Evolutionary conservation across 1,140 invertebrate genomes (phyloP).

Genomic region (Nixonia krombeini): DNA sequence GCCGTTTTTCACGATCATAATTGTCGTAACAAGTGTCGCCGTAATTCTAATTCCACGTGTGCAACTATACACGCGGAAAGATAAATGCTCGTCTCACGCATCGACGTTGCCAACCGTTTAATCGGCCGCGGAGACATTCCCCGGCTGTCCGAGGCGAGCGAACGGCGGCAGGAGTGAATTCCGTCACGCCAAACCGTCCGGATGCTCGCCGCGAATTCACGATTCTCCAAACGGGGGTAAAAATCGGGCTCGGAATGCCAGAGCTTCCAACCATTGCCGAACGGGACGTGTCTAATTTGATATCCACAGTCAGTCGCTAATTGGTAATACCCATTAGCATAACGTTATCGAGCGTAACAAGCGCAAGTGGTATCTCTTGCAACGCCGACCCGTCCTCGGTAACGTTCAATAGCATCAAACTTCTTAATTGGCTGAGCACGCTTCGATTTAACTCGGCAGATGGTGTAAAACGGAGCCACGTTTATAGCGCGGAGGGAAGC

Average conservation of each 20-base stretch:
- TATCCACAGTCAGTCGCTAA: conserved; percentile 47
- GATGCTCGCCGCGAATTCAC: too few species aligned
- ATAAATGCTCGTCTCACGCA: too few species aligned
- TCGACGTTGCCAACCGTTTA: too few species aligned
- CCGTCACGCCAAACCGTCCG: too few species aligned
- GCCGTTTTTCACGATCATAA: too few species aligned
- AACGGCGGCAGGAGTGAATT: too few species aligned
- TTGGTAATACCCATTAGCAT: conserved; percentile 58
- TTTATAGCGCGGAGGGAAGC: conserved; percentile 47
- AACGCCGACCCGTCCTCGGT: conserved; percentile 47
- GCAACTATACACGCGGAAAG: too few species aligned
- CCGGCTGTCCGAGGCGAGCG: too few species aligned
- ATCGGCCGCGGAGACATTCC: too few species aligned
- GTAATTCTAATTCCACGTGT: too few species aligned
- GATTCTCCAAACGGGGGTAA: too few species aligned
- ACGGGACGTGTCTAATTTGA: conserved; percentile 47
- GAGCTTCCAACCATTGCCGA: conserved; percentile 29
- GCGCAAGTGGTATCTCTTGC: conserved; percentile 51
- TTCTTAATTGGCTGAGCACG: conserved; percentile 58
- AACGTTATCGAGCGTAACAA: conserved; percentile 54
- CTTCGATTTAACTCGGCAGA: conserved; percentile 54
- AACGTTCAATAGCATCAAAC: conserved; percentile 60
- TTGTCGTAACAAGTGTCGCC: too few species aligned
- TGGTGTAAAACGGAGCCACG: conserved; percentile 51
- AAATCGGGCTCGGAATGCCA: background rate